phyloP scores from a whole-genome alignment of 2,113 vertebrate genomes.

The Gnathonemus longibarbis region DNA sequence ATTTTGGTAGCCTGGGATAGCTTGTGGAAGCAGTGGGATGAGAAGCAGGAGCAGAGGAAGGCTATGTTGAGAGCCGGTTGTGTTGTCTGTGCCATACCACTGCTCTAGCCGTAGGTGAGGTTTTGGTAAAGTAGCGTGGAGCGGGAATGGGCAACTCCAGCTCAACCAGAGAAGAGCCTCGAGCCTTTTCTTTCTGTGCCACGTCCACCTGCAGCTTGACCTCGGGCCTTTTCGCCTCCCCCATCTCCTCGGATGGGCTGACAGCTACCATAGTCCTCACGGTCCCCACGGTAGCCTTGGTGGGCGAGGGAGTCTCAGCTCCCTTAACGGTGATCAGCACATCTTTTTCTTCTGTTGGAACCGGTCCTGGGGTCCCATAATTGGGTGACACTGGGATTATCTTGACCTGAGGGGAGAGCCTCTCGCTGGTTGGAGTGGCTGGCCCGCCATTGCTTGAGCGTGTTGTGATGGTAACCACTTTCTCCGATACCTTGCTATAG shows the following conservation, averaged over 20 bases:
- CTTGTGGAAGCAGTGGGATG: neutral
- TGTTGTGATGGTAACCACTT: constrained; percentile 68
- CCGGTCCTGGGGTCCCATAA: constrained; percentile 69
- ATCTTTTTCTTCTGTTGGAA: constrained; percentile 37
- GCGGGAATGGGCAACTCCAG: constrained; percentile 61
- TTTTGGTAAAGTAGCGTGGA: constrained; percentile 66
- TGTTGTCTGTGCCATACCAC: constrained; percentile 61
- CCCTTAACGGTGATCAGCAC: constrained; percentile 63
- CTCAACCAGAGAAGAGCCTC: constrained; percentile 63
- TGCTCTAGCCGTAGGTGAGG: constrained; percentile 59
- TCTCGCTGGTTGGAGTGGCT: neutral
- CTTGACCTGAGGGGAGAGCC: constrained; percentile 43
- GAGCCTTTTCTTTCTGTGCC: constrained; percentile 57
- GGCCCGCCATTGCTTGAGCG: constrained; percentile 54
- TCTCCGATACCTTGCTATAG: constrained; percentile 72
- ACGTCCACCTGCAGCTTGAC: constrained; percentile 48
- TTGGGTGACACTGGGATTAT: constrained; percentile 50
- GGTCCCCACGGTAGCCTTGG: constrained; percentile 24
- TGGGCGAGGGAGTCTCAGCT: constrained; percentile 52
- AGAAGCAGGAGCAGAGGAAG: neutral
- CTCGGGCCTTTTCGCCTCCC: constrained; percentile 31
- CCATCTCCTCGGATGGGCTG: constrained; percentile 27
- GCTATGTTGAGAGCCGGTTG: neutral
- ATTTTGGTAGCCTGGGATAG: neutral
- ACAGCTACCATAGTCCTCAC: constrained; percentile 7